Conservation (phyloP, 2,797 vertebrate species). For the Phalanger gymnotis region DNA sequence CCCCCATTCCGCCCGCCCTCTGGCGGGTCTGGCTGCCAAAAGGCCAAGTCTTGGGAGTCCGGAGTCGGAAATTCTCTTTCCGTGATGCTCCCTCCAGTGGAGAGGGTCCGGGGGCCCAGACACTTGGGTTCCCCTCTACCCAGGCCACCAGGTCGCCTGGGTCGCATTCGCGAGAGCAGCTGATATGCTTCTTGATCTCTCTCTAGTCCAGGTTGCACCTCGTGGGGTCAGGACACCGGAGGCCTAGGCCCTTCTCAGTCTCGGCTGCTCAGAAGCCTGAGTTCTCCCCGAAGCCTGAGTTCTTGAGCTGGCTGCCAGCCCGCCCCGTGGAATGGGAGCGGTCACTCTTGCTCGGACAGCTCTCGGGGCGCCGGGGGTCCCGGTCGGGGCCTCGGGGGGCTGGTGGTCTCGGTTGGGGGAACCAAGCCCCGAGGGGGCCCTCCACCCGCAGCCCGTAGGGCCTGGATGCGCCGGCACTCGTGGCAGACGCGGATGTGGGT, state of each 20-base stretch:
- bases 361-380: slow-evolving; percentile 70
- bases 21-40: background rate
- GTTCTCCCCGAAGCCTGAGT: slow-evolving; percentile 43
- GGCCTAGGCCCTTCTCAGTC: background rate
- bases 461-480: slow-evolving; percentile 93
- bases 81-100: background rate
- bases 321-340: slow-evolving; percentile 58
- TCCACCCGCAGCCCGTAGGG: slow-evolving; percentile 81
- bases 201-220: slow-evolving; percentile 3
- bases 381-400: slow-evolving; percentile 70
- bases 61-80: background rate
- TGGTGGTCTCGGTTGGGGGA: slow-evolving; percentile 64
- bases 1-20: slow-evolving; percentile 5
- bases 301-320: slow-evolving; percentile 74
- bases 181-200: background rate
- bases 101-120: background rate
- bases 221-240: background rate
- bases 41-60: background rate
- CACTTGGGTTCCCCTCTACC: background rate
- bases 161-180: slow-evolving; percentile 49
- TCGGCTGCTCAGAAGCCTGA: background rate
- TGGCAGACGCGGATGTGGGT: slow-evolving; percentile 94
- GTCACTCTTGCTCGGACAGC: slow-evolving; percentile 85
- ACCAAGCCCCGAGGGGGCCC: slow-evolving; percentile 65
- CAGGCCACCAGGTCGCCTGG: slow-evolving; percentile 62